Evolutionary conservation across 2,888 invertebrate species (phyloP), one percentile per base, ranked within the genome.

Genomic region (Itoplectis maculator): DNA sequence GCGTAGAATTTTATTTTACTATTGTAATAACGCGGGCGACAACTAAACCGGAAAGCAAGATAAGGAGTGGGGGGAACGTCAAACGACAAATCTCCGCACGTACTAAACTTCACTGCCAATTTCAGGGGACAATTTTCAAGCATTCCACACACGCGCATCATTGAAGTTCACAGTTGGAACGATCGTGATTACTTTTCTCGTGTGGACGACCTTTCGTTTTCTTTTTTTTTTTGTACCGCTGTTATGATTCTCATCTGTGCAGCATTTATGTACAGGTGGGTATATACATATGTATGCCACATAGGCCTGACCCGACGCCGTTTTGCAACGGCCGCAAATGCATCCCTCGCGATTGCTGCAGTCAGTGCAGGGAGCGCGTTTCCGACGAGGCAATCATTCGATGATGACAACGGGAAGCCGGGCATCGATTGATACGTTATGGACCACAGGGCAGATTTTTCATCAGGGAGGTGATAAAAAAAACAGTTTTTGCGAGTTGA

Each of bases 391-490:
- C 73, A 61, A 73, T 73, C 47, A 23, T 45, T 61, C 59, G 49
- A 29, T 73, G 79, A 73, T 61, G 56, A 73, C 51, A 66, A 35
- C 79, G 29, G 42, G 23, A 49, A 59, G 35, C 66, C 66, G 18
- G 18, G 35, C 40, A 23, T n/a, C 54, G 70, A 78, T 79, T 45
- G 63, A 70, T 65, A 59, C 59, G 20, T 51, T 29, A 65, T 63
- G 29, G n/a, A 37, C 47, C 68, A 49, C 13, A 20, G 66, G 18
- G 13, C 51, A 51, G n/a, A 18, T 42, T 63, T 40, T 40, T 63
- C 40, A 63, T 63, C 61, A 42, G 11, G 3, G 29, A 63, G 61
- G 40, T 18, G 56, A 59, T 59, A 59, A 35, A 56, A 56, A 35
- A 59, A 59, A 59, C 56, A 63, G 9, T 63, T 63, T 40, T 37